Conservation (phyloP, 2,888 invertebrate species). For the Pristionchus fissidentatus region DNA sequence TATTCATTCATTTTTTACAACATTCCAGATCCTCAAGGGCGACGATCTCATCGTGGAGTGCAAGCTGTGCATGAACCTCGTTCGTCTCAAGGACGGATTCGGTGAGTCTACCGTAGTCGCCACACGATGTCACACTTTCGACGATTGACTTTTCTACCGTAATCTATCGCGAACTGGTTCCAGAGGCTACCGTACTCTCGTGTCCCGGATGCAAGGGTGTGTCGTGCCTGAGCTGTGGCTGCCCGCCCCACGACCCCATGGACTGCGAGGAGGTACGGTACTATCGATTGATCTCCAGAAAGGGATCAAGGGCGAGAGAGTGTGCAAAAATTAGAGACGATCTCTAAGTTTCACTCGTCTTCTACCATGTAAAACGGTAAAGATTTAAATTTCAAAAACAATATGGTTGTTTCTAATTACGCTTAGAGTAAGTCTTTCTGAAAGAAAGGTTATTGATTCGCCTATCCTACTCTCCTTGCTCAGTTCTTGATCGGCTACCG, state of each 20-base stretch:
- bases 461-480: too few species aligned
- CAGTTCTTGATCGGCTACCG: neutral
- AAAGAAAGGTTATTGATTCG: too few species aligned
- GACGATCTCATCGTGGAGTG: constrained; percentile 39
- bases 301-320: too few species aligned
- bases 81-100: constrained; percentile 29
- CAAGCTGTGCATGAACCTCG: constrained; percentile 21
- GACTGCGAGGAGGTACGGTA: constrained; percentile 30
- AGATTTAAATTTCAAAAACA: too few species aligned
- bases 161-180: neutral
- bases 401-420: too few species aligned
- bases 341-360: neutral
- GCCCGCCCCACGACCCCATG: constrained; percentile 18
- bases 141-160: neutral
- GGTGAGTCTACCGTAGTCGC: neutral
- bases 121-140: neutral
- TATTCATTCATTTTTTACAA: neutral
- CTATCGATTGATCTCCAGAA: too few species aligned
- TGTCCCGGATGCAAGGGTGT: constrained; percentile 17
- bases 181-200: constrained; percentile 8
- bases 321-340: neutral
- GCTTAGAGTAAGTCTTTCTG: too few species aligned
- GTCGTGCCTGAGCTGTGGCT: constrained; percentile 11
- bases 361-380: too few species aligned
- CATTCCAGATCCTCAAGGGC: constrained; percentile 39